Percentiles rank a stretch among this genome's conserved stretches.
Evolutionary conservation across 2,888 invertebrate species (phyloP).

Genomic region (Sinotaia quadrata): DNA sequence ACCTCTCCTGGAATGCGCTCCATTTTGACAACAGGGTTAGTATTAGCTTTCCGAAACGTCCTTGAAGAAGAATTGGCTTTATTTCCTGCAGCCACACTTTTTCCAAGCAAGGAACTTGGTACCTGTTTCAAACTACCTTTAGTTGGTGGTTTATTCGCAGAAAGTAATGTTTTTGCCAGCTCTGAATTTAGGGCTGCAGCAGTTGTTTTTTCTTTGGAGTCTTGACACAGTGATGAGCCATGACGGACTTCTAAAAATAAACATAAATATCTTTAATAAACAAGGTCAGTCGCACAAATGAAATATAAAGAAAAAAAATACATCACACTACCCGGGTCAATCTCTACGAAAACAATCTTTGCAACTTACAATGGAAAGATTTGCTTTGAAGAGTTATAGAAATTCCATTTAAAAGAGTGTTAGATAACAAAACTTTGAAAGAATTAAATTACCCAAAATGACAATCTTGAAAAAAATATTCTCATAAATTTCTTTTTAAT

Average conservation of each 20-base stretch:
- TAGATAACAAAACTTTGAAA: no score
- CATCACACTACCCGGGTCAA: no score
- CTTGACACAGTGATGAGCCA: constrained; percentile 36
- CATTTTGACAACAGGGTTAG: constrained; percentile 69
- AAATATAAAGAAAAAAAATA: no score
- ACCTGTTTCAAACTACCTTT: constrained; percentile 62
- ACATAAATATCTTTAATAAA: neutral
- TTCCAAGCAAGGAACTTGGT: constrained; percentile 42
- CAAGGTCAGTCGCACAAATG: neutral
- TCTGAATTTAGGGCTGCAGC: constrained; percentile 35
- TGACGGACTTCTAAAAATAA: constrained; percentile 39
- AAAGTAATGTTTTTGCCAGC: constrained; percentile 33
- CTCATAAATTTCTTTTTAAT: no score
- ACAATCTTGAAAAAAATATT: no score
- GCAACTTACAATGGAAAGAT: no score
- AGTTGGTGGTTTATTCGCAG: constrained; percentile 39
- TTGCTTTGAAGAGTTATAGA: no score
- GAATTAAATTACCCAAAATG: no score
- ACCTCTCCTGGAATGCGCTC: constrained; percentile 64
- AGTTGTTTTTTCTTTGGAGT: constrained; percentile 10
- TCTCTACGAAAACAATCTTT: no score
- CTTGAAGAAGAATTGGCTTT: constrained; percentile 15
- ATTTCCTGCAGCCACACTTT: neutral
- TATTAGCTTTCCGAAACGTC: constrained; percentile 47
- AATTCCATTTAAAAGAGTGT: no score